phyloP scores from a whole-genome alignment of 2,888 invertebrate species.

The Dione juno region DNA sequence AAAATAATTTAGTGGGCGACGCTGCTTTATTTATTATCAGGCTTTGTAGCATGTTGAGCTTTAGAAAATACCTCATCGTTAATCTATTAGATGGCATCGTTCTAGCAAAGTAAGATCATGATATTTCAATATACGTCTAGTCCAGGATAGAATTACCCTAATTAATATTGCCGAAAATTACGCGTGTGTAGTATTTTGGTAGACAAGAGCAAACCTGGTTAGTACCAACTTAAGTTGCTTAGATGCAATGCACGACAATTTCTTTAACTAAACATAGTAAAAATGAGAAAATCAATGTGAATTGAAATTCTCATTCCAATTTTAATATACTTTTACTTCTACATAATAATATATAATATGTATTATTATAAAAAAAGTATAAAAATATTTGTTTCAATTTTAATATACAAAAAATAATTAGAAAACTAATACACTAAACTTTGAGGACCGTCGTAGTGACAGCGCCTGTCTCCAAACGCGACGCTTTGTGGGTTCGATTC shows the following conservation, averaged over 20 bases:
- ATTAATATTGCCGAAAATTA: conserved; percentile 35
- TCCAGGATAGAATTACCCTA: conserved; percentile 30
- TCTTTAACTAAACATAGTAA: no score
- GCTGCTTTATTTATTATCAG: conserved; percentile 73
- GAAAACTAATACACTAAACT: no score
- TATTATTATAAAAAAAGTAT: conserved; percentile 1
- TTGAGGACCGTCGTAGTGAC: no score
- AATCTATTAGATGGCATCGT: conserved; percentile 51
- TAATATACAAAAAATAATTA: no score
- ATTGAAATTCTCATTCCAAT: not conserved
- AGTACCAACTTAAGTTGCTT: not conserved
- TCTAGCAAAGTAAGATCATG: not conserved
- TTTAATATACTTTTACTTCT: not conserved
- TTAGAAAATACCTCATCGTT: conserved; percentile 56
- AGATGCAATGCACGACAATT: no score
- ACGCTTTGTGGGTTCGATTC: no score
- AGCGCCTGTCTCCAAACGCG: no score
- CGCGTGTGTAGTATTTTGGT: not conserved
- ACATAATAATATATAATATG: not conserved
- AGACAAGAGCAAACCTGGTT: not conserved
- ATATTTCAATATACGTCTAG: conserved; percentile 7
- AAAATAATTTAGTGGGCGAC: conserved; percentile 80
- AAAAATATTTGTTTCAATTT: no score
- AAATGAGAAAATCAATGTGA: not conserved
- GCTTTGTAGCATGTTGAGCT: conserved; percentile 61